Conservation (phyloP, 2,888 invertebrate species). For the Tyria jacobaeae region DNA sequence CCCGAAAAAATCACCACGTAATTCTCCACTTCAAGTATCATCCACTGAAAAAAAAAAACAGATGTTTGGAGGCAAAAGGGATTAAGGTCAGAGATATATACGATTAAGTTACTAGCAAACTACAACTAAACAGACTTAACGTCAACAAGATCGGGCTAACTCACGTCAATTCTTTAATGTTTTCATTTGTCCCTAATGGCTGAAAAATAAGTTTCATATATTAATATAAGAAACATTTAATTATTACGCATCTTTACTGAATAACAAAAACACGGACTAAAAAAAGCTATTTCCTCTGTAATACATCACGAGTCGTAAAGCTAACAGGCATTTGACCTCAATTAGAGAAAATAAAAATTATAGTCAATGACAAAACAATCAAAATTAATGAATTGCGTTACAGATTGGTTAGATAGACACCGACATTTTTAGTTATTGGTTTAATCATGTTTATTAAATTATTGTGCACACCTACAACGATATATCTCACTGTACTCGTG, state of each 20-base stretch:
- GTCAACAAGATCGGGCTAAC: too few species aligned
- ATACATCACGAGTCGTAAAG: constrained; percentile 64
- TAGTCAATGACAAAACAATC: constrained; percentile 80
- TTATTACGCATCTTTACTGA: constrained; percentile 40
- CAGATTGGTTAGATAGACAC: constrained; percentile 56
- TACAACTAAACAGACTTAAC: too few species aligned
- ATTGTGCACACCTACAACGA: constrained; percentile 11
- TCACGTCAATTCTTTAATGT: too few species aligned
- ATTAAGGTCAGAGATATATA: too few species aligned
- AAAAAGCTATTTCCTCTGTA: constrained; percentile 63
- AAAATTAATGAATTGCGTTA: constrained; percentile 69
- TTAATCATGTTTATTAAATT: constrained; percentile 29
- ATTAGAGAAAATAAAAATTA: constrained; percentile 76
- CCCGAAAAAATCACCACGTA: too few species aligned
- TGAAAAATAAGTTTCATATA: background rate
- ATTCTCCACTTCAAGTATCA: too few species aligned
- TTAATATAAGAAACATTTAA: constrained; percentile 13
- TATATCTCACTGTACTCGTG: constrained; percentile 12
- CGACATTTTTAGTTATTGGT: constrained; percentile 34
- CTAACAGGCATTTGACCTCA: constrained; percentile 77
- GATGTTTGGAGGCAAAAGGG: too few species aligned
- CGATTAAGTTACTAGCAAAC: too few species aligned
- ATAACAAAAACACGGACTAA: constrained; percentile 56
- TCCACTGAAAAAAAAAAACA: too few species aligned
- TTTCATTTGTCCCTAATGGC: background rate